Conservation (phyloP, 2,113 vertebrate genomes). For the Nymphicus hollandicus region DNA sequence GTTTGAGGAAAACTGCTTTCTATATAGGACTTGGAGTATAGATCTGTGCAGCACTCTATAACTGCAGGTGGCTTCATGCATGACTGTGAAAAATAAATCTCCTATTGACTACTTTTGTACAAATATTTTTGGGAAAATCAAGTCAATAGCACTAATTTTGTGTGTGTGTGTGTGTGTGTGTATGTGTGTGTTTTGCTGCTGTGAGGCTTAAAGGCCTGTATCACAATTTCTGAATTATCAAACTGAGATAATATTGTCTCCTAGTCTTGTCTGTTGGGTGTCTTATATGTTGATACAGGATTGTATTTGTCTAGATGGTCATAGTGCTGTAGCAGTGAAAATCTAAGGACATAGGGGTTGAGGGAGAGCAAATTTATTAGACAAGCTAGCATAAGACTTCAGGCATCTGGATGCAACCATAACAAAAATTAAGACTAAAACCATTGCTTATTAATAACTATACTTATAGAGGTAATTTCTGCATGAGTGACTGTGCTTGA, state of each 20-base stretch:
- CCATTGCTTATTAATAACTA: not conserved
- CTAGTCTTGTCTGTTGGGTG: not conserved
- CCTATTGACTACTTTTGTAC: not conserved
- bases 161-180: not conserved
- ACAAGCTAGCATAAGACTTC: rapidly evolving
- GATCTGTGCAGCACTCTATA: not conserved
- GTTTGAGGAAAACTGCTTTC: not conserved
- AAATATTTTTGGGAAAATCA: not conserved
- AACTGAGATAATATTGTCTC: not conserved
- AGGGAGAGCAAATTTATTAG: not conserved
- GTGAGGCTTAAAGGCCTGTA: not conserved
- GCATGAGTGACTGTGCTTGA: not conserved
- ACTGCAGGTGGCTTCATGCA: not conserved
- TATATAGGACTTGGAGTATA: not conserved
- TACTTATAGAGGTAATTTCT: not conserved
- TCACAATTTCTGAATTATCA: not conserved
- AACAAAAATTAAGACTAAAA: not conserved
- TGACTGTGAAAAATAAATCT: not conserved
- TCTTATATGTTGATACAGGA: not conserved
- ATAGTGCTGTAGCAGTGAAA: not conserved
- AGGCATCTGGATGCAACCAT: not conserved
- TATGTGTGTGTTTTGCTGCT: not conserved
- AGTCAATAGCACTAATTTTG: not conserved
- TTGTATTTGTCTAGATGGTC: not conserved
- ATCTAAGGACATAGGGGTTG: not conserved